phyloP scores from a whole-genome alignment of 2,888 invertebrate genomes.

The Gastracanthus pulcherrimus region DNA sequence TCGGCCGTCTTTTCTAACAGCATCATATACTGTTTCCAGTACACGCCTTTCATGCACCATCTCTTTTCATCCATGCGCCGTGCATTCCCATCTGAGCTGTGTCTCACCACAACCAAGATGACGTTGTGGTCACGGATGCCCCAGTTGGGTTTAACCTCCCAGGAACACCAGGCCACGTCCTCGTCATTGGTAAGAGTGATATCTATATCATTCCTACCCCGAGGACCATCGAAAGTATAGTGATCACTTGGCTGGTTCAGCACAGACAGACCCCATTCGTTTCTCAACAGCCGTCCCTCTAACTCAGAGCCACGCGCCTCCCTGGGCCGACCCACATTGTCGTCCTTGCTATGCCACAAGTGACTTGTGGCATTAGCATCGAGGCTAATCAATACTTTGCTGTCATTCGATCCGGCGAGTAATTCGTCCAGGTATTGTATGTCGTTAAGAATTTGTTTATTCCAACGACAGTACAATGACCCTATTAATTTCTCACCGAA shows the following conservation, averaged over 20 bases:
- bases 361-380: constrained; percentile 60
- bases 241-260: background rate
- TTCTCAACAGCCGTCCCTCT: background rate
- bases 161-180: background rate
- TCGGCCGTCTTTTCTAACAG: background rate
- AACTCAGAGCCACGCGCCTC: background rate
- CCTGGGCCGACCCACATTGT: background rate
- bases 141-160: background rate
- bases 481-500: constrained; percentile 43
- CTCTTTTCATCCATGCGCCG: background rate
- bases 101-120: background rate
- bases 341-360: constrained; percentile 53
- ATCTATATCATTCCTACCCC: constrained; percentile 56
- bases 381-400: constrained; percentile 26
- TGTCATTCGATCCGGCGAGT: background rate
- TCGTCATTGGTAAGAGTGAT: constrained; percentile 36
- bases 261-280: background rate
- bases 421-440: constrained; percentile 33
- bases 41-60: background rate
- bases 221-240: background rate
- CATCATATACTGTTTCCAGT: background rate
- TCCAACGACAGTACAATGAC: constrained; percentile 50
- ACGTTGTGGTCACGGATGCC: background rate
- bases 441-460: background rate
- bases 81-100: background rate